phyloP scores from a whole-genome alignment of 2,888 invertebrate genomes.

The Laothoe populi region DNA sequence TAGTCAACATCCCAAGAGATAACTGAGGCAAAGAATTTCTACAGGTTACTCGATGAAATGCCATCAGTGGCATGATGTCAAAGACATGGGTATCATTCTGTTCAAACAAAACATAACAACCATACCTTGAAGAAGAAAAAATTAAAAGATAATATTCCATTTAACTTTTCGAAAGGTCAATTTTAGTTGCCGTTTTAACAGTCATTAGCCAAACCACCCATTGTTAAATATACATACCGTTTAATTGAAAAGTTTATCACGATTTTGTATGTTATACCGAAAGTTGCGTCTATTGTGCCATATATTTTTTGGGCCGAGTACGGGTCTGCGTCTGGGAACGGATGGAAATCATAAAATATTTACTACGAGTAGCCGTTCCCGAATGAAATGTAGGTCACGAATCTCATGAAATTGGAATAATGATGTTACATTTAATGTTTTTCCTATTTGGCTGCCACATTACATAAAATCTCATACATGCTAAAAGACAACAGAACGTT shows the following conservation, averaged over 20 bases:
- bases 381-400: constrained; percentile 54
- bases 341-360: constrained; percentile 58
- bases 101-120: too few species aligned
- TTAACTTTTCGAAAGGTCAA: neutral
- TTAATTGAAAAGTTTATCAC: neutral
- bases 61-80: too few species aligned
- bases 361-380: constrained; percentile 45
- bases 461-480: neutral
- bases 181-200: neutral
- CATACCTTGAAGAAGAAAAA: too few species aligned
- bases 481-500: neutral
- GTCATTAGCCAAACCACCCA: neutral
- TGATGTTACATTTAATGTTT: constrained; percentile 30
- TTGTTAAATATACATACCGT: neutral
- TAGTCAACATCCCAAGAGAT: too few species aligned
- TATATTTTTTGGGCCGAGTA: constrained; percentile 16
- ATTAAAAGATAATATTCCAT: neutral
- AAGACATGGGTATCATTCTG: too few species aligned
- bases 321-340: constrained; percentile 41
- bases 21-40: too few species aligned
- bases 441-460: neutral
- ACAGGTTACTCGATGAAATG: too few species aligned
- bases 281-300: neutral
- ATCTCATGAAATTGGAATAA: constrained; percentile 18
- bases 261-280: neutral